These are phyloP conservation scores for Tetragonula clypearis DNA, from an alignment of 1,140 invertebrate species.

Conservation along the genomic window DNA sequence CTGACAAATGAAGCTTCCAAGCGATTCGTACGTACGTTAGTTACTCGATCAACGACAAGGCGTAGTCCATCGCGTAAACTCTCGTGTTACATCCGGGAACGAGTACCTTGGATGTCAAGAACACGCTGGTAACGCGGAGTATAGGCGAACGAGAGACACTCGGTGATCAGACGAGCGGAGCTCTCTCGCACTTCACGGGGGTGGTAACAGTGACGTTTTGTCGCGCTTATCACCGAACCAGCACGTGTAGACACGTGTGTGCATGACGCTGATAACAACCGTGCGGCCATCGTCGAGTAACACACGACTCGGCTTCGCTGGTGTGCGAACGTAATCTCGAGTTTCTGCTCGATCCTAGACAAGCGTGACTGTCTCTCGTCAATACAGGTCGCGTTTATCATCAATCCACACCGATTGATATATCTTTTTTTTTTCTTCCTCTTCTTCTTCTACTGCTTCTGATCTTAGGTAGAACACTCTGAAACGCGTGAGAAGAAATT, in stretches of 20 bases:
- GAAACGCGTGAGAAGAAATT: too few species aligned
- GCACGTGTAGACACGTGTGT: conserved; percentile 59
- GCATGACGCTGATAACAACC: conserved; percentile 59
- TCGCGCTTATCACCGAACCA: conserved; percentile 58
- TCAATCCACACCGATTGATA: not conserved
- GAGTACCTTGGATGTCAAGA: conserved; percentile 30
- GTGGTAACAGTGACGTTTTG: conserved; percentile 56
- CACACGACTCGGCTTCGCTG: conserved; percentile 15
- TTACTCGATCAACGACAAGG: not conserved
- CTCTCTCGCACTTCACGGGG: conserved; percentile 13
- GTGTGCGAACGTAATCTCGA: conserved; percentile 41
- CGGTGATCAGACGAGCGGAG: conserved; percentile 54
- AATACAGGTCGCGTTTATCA: not conserved
- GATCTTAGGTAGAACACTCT: too few species aligned
- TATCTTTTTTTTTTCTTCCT: not conserved
- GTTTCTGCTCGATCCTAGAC: conserved; percentile 17
- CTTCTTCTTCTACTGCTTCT: too few species aligned
- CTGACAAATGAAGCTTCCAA: not conserved
- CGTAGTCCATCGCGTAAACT: not conserved
- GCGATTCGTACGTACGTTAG: not conserved
- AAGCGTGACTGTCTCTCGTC: conserved; percentile 9
- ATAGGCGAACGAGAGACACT: conserved; percentile 33
- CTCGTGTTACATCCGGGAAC: not conserved
- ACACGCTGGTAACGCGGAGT: conserved; percentile 2
- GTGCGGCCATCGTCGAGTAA: conserved; percentile 18